Base-by-base conservation (phyloP, 2,888 invertebrate species). In the Poecilobothrus nobilitatus region DNA sequence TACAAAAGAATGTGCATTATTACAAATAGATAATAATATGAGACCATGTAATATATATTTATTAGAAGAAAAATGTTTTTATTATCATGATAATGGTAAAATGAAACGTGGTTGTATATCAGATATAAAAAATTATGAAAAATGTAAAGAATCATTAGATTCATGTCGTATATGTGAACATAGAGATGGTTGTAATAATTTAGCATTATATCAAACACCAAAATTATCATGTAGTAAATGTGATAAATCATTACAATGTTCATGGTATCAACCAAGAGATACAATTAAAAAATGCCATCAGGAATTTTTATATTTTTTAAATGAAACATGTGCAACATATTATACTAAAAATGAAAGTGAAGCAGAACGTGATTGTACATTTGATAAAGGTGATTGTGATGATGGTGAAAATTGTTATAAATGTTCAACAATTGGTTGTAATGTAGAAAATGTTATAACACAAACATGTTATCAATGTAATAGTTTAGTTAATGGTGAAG, bases 31-130 rank as follows among this genome's bases (percentile, higher is more conserved):
- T 1, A 63, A 68, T 2, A 8, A 15, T 21, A 66, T 73, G 1
- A 53, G 53, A 2, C 68, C 73, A 1, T 78, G 78, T 53, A 22
- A 22, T 0, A 69, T 73, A 12, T 76, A 73, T 67, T 72, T 69
- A 2, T 70, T 67, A 7, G 63, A 69, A 1, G 76, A 76, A 7
- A 67, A 72, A 18, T 78, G 78, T 64, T 75, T 74, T 67, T 73
- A 73, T 20, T 72, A 68, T 41, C 74, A 71, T 10, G 68, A 70
- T 1, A 71, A 69, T 53, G 71, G 68, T 0, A 64, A 70, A 5
- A 74, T 76, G 73, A 66, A 63, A 41, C 74, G 78, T 5, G 77
- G 78, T 33, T 78, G 78, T 68, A 64, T 70, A 6, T 76, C 77
- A 0, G 74, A 76, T 67, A 20, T 33, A 5, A 66, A 44, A 21